Conservation (phyloP, 2,113 vertebrate genomes). For the Phyllostomus discolor region DNA sequence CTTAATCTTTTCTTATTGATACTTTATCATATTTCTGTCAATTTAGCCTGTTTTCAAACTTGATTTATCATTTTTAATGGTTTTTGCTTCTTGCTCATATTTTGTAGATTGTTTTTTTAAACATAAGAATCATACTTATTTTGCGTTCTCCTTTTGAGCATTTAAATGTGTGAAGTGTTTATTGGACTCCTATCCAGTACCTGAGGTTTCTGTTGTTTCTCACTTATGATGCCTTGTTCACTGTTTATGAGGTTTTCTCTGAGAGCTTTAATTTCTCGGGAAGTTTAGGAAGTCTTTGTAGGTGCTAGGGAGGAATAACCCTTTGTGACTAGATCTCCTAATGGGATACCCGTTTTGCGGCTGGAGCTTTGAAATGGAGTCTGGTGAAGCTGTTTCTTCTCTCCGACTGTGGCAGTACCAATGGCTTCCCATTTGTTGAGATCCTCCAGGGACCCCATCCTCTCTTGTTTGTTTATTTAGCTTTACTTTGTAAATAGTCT, state of each 20-base stretch:
- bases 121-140: too few species aligned
- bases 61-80: neutral
- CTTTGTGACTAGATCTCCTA: fast-evolving
- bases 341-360: neutral
- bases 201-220: neutral
- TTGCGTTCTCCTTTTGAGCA: too few species aligned
- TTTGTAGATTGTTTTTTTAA: neutral
- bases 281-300: neutral
- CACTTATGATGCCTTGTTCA: neutral
- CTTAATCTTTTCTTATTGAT: neutral
- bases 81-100: neutral
- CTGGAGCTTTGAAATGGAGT: neutral
- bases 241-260: neutral
- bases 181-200: neutral
- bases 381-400: neutral
- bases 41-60: neutral
- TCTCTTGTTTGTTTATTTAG: neutral
- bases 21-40: neutral
- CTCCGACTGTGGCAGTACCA: too few species aligned
- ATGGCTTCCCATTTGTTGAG: neutral
- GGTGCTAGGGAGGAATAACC: neutral
- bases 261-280: neutral
- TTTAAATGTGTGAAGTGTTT: neutral
- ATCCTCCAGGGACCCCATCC: neutral
- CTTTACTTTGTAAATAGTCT: neutral